Conservation (phyloP, 1,140 invertebrate species). For the Meteorus sp. region DNA sequence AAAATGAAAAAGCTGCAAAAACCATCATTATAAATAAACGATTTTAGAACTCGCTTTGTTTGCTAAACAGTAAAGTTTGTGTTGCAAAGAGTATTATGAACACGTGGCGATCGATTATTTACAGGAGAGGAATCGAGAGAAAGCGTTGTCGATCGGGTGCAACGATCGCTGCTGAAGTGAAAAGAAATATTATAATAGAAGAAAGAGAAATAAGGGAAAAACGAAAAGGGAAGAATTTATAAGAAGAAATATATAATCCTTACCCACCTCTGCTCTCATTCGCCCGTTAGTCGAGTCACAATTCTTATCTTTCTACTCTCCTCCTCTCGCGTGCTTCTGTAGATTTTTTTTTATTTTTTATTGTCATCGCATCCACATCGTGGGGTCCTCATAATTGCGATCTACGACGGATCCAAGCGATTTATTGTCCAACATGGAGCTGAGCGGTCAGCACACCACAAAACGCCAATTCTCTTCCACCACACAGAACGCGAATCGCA, state of each 20-base stretch:
- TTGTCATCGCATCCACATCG: constrained; percentile 12
- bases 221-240: neutral
- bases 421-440: constrained; percentile 23
- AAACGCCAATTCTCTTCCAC: no score
- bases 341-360: constrained; percentile 15
- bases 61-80: constrained; percentile 45
- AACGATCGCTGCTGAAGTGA: constrained; percentile 9
- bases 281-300: neutral
- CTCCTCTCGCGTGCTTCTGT: constrained; percentile 1
- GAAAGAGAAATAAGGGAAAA: no score
- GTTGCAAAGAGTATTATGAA: constrained; percentile 18
- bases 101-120: no score
- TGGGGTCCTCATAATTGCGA: constrained; percentile 31
- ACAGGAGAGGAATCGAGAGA: no score
- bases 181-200: no score
- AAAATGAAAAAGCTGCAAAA: constrained; percentile 8
- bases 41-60: constrained; percentile 51
- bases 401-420: constrained; percentile 27
- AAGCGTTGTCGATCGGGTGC: no score
- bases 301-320: neutral
- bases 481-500: constrained; percentile 11
- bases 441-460: constrained; percentile 18
- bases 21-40: constrained; percentile 11
- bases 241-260: neutral
- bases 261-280: neutral